Percentiles rank a stretch among this genome's conserved stretches.
Conservation (phyloP, 2,888 invertebrate genomes). For the Sipunculus nudus region DNA sequence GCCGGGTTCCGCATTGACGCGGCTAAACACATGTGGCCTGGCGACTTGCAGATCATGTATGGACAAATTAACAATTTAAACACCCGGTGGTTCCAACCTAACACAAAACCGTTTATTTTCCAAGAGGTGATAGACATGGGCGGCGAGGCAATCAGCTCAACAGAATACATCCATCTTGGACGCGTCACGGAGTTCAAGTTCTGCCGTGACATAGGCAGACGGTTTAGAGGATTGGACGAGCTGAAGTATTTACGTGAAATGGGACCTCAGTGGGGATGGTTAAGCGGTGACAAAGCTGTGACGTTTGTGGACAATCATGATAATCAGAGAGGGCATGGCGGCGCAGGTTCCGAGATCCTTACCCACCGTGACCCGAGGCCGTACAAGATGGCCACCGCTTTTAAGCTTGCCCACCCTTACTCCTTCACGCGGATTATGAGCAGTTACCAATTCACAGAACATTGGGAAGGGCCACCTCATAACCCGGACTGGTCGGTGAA, state of each 20-base stretch:
- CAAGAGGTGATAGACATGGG: conserved; percentile 57
- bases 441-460: conserved; percentile 82
- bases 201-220: conserved; percentile 63
- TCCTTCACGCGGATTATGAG: conserved; percentile 82
- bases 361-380: conserved; percentile 45
- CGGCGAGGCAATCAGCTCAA: conserved; percentile 49
- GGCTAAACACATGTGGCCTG: conserved; percentile 58
- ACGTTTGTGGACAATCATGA: conserved; percentile 92
- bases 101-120: conserved; percentile 49
- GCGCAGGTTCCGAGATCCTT: conserved; percentile 42
- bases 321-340: conserved; percentile 82
- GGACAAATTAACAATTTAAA: conserved; percentile 37
- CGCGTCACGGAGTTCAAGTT: conserved; percentile 81
- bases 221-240: conserved; percentile 42
- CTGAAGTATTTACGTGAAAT: conserved; percentile 44
- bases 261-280: conserved; percentile 48
- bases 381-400: conserved; percentile 76
- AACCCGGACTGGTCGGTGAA: too few relatives aligned
- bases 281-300: conserved; percentile 69
- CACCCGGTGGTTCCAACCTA: conserved; percentile 46
- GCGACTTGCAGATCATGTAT: conserved; percentile 42
- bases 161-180: conserved; percentile 46
- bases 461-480: too few relatives aligned
- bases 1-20: conserved; percentile 57
- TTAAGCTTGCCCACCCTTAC: conserved; percentile 77